Evolutionary conservation across 2,888 invertebrate genomes (phyloP).

Genomic region (Mythimna lalbum): DNA sequence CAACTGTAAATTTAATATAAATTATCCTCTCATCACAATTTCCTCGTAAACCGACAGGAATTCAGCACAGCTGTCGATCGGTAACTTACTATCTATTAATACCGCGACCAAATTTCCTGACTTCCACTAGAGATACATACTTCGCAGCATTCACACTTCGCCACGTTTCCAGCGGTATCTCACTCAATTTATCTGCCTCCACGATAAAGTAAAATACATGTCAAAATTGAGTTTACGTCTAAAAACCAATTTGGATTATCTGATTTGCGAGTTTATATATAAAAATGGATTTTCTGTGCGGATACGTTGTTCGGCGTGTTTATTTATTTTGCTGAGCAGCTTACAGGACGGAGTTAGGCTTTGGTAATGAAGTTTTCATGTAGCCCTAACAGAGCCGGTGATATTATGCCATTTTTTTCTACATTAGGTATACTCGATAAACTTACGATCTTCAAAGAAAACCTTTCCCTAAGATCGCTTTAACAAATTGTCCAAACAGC

Average conservation of each 20-base stretch:
- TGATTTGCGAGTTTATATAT: slow-evolving; percentile 86
- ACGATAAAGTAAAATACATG: slow-evolving; percentile 87
- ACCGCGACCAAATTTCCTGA: slow-evolving; percentile 63
- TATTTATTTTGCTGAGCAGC: slow-evolving; percentile 64
- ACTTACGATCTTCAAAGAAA: slow-evolving; percentile 1
- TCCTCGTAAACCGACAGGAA: slow-evolving; percentile 29
- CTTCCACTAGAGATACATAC: slow-evolving; percentile 53
- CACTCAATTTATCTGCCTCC: slow-evolving; percentile 86
- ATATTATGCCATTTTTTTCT: slow-evolving; percentile 9
- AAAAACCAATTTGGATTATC: slow-evolving; percentile 90
- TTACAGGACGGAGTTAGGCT: slow-evolving; percentile 25
- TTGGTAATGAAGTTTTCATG: slow-evolving; percentile 29
- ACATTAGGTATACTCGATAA: neutral
- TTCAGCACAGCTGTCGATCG: slow-evolving; percentile 32
- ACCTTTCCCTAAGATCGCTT: neutral
- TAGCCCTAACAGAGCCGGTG: neutral
- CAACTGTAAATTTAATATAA: slow-evolving; percentile 6
- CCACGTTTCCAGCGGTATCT: slow-evolving; percentile 78
- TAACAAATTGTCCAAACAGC: slow-evolving; percentile 11
- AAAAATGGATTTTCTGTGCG: slow-evolving; percentile 73
- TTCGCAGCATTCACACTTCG: slow-evolving; percentile 72
- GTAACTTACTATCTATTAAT: slow-evolving; percentile 53
- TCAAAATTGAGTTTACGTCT: slow-evolving; percentile 89
- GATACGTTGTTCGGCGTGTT: slow-evolving; percentile 65
- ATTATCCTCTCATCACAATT: slow-evolving; percentile 36